Base-by-base conservation (phyloP, 1,140 invertebrate genomes). In the Belonocnema kinseyi region DNA sequence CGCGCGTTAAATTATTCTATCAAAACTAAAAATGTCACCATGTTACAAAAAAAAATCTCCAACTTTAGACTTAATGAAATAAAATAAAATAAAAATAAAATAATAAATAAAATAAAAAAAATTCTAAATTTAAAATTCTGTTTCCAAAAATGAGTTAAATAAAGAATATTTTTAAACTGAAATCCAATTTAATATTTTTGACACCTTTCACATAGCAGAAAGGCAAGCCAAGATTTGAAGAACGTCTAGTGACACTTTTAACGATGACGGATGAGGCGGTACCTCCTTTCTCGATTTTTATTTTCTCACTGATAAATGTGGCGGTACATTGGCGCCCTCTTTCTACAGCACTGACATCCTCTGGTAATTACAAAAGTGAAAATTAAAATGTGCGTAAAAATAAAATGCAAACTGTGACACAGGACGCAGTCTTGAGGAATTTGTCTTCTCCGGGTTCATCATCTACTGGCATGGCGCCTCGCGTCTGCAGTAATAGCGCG, bases 361-460 rank as follows among this genome's bases (percentile, higher is more conserved):
- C 50, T 77, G 79, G 83, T 85, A 85, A 87, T 88, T 88, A 87
- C 82, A 85, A 61, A 40, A 53, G 77, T 73, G 21, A 12, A 6
- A 21, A 46, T 33, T 17, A 58, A 14, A 16, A 17, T 19, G 51
- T n/a, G 50, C 21, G 73, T 77, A 82, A 84, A 82, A 82, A 82
- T 86, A 88, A 87, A 83, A 82, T 73, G 78, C 76, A 75, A 77
- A 80, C 78, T 74, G 80, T 74, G 52, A 61, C 74, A 74, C 75
- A 73, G 72, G 72, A 71, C 70, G 58, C 71, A 72, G 70, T 81
- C 79, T 70, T 77, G 73, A 77, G 72, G 83, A 84, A 89, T 89
- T 89, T 86, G 85, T 90, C 86, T 87, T 90, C 85, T 72, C 77
- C 33, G 78, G 81, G 79, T 77, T 80, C 74, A 82, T 82, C 83